Evolutionary conservation across 2,888 invertebrate genomes (phyloP).

Genomic region (Drosophila maculinotata): DNA sequence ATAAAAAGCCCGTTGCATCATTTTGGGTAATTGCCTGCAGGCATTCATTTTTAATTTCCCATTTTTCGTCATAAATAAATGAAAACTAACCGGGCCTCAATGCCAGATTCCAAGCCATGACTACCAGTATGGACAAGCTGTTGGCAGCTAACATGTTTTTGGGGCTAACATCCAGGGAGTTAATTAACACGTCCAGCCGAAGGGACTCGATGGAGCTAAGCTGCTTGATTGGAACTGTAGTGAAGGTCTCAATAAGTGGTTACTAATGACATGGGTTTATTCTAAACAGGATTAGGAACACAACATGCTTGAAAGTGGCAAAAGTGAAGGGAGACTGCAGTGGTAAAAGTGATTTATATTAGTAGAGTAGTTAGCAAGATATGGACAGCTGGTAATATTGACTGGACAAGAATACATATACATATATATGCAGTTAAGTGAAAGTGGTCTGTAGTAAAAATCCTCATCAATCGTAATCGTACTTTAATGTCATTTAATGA

Average conservation of each 20-base stretch:
- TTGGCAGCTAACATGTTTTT: slow-evolving; percentile 20
- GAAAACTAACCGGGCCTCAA: slow-evolving; percentile 20
- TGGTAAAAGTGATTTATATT: no score
- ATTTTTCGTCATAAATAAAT: slow-evolving; percentile 70
- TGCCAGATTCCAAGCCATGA: neutral
- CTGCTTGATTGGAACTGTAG: slow-evolving; percentile 61
- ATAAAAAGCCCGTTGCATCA: slow-evolving; percentile 10
- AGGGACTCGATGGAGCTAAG: slow-evolving; percentile 42
- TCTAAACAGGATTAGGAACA: neutral
- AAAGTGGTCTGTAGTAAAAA: no score
- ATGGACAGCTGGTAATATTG: no score
- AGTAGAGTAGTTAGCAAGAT: no score
- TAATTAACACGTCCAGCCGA: slow-evolving; percentile 58
- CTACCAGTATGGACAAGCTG: slow-evolving; percentile 2
- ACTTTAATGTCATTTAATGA: neutral
- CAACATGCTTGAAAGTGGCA: neutral
- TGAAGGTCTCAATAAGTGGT: slow-evolving; percentile 60
- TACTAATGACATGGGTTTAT: slow-evolving; percentile 53
- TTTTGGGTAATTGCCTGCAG: slow-evolving; percentile 44
- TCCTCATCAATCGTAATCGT: neutral
- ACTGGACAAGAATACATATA: no score
- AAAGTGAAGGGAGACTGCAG: neutral
- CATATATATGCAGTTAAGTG: no score
- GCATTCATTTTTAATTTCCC: slow-evolving; percentile 73
- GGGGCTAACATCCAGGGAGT: slow-evolving; percentile 15